These are phyloP conservation scores for Zosterops hypoxanthus DNA, from an alignment of 2,113 vertebrate species.

Conservation along the genomic window DNA sequence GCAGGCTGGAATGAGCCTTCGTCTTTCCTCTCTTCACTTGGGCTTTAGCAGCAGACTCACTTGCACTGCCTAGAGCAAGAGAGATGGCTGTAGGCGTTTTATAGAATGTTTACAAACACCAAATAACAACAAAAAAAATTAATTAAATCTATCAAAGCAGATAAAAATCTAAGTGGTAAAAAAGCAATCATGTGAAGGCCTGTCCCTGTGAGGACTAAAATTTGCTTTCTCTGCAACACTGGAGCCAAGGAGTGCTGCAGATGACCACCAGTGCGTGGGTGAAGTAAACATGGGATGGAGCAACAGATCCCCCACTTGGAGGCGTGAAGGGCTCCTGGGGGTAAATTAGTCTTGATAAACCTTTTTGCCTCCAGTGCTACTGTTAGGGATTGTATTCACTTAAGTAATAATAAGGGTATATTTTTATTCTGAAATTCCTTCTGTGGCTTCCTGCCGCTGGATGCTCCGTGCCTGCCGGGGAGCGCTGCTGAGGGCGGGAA, in stretches of 20 bases:
- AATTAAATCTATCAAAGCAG: neutral
- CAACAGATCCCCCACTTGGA: neutral
- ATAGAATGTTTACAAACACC: neutral
- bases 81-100: neutral
- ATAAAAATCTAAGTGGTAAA: neutral
- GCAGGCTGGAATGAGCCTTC: neutral
- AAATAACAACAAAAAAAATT: neutral
- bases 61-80: neutral
- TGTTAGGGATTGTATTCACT: neutral
- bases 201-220: neutral
- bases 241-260: neutral
- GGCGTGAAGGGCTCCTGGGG: neutral
- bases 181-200: neutral
- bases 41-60: neutral
- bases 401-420: neutral
- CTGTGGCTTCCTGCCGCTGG: neutral
- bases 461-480: rapidly evolving
- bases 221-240: neutral
- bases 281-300: neutral
- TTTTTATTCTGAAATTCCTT: neutral
- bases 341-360: neutral
- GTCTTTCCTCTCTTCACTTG: neutral
- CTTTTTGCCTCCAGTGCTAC: neutral
- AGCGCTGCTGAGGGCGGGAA: rapidly evolving
- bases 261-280: neutral